Evolutionary conservation across 2,113 vertebrate species (phyloP).

Genomic region (Leptobrachium leishanense): DNA sequence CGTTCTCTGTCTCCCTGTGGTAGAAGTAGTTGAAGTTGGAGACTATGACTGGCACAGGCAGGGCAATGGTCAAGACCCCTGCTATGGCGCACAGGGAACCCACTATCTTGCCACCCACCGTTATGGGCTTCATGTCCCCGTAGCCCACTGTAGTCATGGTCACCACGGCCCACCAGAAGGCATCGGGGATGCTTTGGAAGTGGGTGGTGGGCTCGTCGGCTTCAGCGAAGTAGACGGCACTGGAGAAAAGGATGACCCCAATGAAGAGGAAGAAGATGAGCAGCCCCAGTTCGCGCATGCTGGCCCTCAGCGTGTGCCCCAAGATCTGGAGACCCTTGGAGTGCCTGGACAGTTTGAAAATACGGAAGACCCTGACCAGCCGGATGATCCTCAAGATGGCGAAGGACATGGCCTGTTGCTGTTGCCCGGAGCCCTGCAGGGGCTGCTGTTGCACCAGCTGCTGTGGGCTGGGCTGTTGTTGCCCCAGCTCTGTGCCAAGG

Average conservation of each 20-base stretch:
- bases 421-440: slow-evolving; percentile 69
- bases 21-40: slow-evolving; percentile 99
- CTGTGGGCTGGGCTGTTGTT: slow-evolving; percentile 70
- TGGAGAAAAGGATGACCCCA: slow-evolving; percentile 97
- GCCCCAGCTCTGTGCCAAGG: slow-evolving; percentile 92
- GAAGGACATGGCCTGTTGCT: slow-evolving; percentile 96
- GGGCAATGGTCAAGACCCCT: slow-evolving; percentile 95
- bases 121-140: slow-evolving; percentile 98
- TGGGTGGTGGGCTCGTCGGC: slow-evolving; percentile 92
- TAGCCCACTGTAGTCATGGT: slow-evolving; percentile 99
- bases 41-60: slow-evolving; percentile 97
- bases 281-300: slow-evolving; percentile 95
- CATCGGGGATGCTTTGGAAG: slow-evolving; percentile 98
- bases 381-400: slow-evolving; percentile 97
- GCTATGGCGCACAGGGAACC: slow-evolving; percentile 97
- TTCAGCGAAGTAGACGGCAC: slow-evolving; percentile 96
- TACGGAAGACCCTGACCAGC: slow-evolving; percentile 93
- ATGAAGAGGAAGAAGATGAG: slow-evolving; percentile 98
- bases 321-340: slow-evolving; percentile 98
- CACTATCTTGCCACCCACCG: slow-evolving; percentile 96
- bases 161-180: slow-evolving; percentile 99
- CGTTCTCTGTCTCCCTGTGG: slow-evolving; percentile 94
- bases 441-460: slow-evolving; percentile 53
- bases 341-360: slow-evolving; percentile 97
- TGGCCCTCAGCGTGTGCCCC: slow-evolving; percentile 93